Evolutionary conservation across 1,140 invertebrate species (phyloP).

Genomic region (Heliconius hewitsoni): DNA sequence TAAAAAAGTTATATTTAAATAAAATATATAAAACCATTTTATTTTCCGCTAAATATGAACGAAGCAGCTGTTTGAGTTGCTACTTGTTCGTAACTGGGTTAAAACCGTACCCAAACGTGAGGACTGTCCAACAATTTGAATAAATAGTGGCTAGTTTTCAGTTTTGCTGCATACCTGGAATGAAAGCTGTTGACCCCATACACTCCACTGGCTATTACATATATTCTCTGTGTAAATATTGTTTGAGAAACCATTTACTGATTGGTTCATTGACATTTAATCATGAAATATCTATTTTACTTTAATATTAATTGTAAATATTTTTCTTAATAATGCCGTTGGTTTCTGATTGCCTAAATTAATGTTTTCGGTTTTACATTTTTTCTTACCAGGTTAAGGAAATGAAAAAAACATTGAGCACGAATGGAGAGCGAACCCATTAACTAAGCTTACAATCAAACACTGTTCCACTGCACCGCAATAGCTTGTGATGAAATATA

Average conservation of each 20-base stretch:
- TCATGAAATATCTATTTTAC: not conserved
- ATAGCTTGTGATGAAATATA: too few species aligned
- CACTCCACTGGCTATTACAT: not conserved
- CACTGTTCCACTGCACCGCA: too few species aligned
- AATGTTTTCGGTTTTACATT: not conserved
- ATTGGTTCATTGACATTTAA: not conserved
- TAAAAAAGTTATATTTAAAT: not conserved
- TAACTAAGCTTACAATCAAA: too few species aligned
- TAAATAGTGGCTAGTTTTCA: conserved; percentile 32
- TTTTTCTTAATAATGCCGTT: too few species aligned
- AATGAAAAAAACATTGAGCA: too few species aligned
- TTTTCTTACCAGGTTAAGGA: not conserved
- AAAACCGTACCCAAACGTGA: conserved; percentile 28
- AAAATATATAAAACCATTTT: not conserved
- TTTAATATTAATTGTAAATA: too few species aligned
- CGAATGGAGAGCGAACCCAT: too few species aligned
- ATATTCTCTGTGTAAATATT: not conserved
- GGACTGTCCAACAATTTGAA: conserved; percentile 28
- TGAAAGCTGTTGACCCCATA: conserved; percentile 6
- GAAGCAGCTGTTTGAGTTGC: conserved; percentile 18
- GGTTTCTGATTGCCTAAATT: too few species aligned
- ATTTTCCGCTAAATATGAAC: conserved; percentile 8
- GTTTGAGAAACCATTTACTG: not conserved
- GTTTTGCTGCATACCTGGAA: conserved; percentile 10
- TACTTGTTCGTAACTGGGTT: conserved; percentile 23